Conservation (phyloP, 2,113 vertebrate species). For the Struthidea cinerea region DNA sequence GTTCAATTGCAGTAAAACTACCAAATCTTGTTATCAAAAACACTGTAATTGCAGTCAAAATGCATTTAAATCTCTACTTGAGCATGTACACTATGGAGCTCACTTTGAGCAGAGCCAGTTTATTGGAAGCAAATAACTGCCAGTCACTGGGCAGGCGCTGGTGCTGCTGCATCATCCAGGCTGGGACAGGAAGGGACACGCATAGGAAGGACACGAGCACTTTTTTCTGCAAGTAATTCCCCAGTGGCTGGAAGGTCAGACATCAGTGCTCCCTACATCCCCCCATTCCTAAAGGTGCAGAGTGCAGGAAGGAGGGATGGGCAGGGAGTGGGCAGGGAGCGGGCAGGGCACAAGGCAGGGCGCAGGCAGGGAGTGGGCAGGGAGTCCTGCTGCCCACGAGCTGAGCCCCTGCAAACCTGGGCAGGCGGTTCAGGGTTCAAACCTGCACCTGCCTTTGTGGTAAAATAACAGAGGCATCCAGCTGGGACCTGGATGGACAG, state of each 20-base stretch:
- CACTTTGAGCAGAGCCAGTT: not conserved
- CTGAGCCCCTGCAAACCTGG: not conserved
- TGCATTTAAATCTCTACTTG: not conserved
- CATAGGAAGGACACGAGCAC: not conserved
- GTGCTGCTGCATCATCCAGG: not conserved
- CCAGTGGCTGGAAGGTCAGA: not conserved
- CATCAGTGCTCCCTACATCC: not conserved
- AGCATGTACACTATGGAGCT: accelerated
- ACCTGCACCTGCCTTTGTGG: not conserved
- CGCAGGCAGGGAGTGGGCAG: not conserved
- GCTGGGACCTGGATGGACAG: accelerated
- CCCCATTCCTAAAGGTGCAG: not conserved
- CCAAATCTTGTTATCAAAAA: not conserved
- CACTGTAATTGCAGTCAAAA: not conserved
- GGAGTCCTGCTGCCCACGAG: not conserved
- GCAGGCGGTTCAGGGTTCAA: not conserved
- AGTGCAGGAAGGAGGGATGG: not conserved
- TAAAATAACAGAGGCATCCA: accelerated
- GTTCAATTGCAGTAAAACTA: not conserved
- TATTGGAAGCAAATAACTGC: not conserved
- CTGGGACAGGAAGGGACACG: not conserved
- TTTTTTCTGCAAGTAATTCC: not conserved
- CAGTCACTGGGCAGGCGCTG: not conserved
- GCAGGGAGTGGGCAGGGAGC: no score
- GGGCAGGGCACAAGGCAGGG: no score